Percentiles rank a stretch among this genome's conserved stretches.
These are phyloP conservation scores for Pholis gunnellus DNA, from an alignment of 2,113 vertebrate genomes.

Conservation along the genomic window DNA sequence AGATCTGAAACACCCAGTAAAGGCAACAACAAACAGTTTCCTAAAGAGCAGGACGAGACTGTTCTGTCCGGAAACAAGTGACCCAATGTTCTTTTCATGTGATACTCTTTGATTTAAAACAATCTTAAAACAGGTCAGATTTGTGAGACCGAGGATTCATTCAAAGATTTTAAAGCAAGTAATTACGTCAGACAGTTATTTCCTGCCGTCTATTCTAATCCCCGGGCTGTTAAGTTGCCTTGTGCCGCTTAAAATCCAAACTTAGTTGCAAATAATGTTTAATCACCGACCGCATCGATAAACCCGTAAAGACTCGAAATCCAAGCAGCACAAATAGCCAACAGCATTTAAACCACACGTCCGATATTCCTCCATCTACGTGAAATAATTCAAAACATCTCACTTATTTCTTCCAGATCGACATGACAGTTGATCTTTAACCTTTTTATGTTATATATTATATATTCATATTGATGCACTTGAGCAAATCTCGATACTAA, in stretches of 20 bases:
- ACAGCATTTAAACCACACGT: background rate
- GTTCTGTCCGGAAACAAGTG: background rate
- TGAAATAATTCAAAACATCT: constrained; percentile 32
- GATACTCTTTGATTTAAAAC: background rate
- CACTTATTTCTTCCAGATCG: background rate
- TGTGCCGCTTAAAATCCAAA: background rate
- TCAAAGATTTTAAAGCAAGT: constrained; percentile 10
- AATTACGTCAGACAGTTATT: background rate
- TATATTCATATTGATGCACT: constrained; percentile 52
- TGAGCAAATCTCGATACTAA: constrained; percentile 60
- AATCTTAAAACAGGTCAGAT: background rate
- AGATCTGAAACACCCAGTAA: background rate
- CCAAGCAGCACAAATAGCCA: background rate
- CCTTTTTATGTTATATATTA: constrained; percentile 32
- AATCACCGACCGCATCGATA: constrained; percentile 5
- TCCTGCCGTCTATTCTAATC: background rate
- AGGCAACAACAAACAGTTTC: background rate
- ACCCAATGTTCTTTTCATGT: background rate
- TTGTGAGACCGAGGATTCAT: background rate
- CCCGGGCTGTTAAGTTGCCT: background rate
- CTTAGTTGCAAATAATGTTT: background rate
- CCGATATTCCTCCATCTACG: background rate
- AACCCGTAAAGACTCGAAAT: background rate
- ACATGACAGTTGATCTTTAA: constrained; percentile 33
- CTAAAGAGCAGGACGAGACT: background rate